Base-by-base conservation (phyloP, 1,140 invertebrate species). In the Trichoplusia ni region DNA sequence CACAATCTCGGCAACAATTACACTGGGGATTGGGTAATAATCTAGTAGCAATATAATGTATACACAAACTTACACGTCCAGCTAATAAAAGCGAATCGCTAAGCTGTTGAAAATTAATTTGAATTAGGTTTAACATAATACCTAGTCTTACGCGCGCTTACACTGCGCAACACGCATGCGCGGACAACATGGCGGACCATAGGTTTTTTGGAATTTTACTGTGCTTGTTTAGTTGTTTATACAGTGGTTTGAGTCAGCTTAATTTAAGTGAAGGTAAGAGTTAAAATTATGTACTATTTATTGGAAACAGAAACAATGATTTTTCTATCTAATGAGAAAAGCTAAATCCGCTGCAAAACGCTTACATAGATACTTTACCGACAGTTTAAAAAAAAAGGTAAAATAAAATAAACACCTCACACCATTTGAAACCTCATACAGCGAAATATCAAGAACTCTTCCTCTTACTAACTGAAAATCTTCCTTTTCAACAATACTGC, bases 251-350 rank as follows among this genome's bases (percentile, higher is more conserved):
- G 9, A 25, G 21, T 9, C 21, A 46, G 8, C 42, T 46, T 1
- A 13, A 46, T 9, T 9, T 46, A 8, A 46, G 42, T 13, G 42
- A 46, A 46, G 42, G 42, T 46, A 46, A 46, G n/a, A n/a, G 29
- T 4, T 33, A 33, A n/a, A 33, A 4, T 33, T n/a, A n/a, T n/a
- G n/a, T n/a, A n/a, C n/a, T n/a, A n/a, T n/a, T n/a, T n/a, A n/a
- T n/a, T n/a, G n/a, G n/a, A n/a, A n/a, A n/a, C n/a, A n/a, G n/a
- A n/a, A n/a, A n/a, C n/a, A n/a, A n/a, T n/a, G n/a, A n/a, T n/a
- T n/a, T n/a, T n/a, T n/a, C n/a, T n/a, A n/a, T n/a, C n/a, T n/a
- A n/a, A n/a, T n/a, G n/a, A n/a, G n/a, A n/a, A n/a, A n/a, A n/a
- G n/a, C n/a, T n/a, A n/a, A n/a, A n/a, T n/a, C n/a, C n/a, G n/a